Evolutionary conservation across 1,140 invertebrate species (phyloP).

Genomic region (Luehdorfia chinensis): DNA sequence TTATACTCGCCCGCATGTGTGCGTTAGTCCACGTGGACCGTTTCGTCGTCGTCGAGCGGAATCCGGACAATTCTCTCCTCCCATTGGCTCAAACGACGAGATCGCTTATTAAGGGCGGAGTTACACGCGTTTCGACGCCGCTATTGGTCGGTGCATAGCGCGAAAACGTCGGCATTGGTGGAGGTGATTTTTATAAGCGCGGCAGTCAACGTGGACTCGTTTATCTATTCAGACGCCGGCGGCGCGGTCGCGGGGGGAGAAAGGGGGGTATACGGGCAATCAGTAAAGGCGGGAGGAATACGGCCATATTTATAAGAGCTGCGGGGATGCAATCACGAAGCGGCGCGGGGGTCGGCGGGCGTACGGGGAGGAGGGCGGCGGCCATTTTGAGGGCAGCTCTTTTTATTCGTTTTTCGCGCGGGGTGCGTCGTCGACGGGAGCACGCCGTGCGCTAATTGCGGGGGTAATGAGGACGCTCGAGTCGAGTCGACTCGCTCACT

Average conservation of each 20-base stretch:
- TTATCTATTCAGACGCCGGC: constrained; percentile 78
- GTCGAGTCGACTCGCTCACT: constrained; percentile 69
- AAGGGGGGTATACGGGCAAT: constrained; percentile 77
- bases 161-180: constrained; percentile 48
- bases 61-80: constrained; percentile 37
- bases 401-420: constrained; percentile 77
- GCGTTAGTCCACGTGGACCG: constrained; percentile 73
- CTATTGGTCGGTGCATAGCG: constrained; percentile 43
- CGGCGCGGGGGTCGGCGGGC: constrained; percentile 64
- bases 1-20: constrained; percentile 71
- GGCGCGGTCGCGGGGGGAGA: constrained; percentile 73
- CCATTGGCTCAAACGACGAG: constrained; percentile 50
- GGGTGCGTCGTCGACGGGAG: constrained; percentile 73
- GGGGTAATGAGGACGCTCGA: constrained; percentile 74
- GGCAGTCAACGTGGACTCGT: constrained; percentile 76
- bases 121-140: constrained; percentile 53
- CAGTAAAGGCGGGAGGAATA: constrained; percentile 77
- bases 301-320: constrained; percentile 78
- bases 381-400: constrained; percentile 78
- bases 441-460: constrained; percentile 74
- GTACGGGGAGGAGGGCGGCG: constrained; percentile 63
- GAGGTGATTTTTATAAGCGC: constrained; percentile 75
- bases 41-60: constrained; percentile 58
- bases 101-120: constrained; percentile 78
- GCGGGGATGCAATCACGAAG: constrained; percentile 78